Percentiles rank a stretch among this genome's conserved stretches.
Conservation (phyloP, 2,113 vertebrate genomes). For the Agapornis roseicollis region DNA sequence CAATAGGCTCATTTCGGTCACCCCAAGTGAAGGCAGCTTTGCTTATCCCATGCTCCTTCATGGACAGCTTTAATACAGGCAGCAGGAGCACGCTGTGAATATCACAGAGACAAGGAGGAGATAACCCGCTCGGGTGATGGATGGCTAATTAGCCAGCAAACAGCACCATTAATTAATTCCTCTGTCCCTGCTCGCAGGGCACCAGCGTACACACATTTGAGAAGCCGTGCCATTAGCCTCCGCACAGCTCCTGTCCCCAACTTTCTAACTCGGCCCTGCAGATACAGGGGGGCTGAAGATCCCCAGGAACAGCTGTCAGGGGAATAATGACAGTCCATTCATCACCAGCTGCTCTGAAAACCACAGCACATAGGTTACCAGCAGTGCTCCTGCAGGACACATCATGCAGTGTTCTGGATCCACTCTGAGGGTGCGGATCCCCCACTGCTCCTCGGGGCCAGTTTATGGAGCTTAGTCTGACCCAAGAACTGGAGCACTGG, state of each 20-base stretch:
- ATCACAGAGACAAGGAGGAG: background rate
- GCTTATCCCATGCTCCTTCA: background rate
- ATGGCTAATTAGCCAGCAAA: constrained; percentile 38
- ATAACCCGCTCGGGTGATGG: constrained; percentile 13
- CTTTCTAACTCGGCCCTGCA: background rate
- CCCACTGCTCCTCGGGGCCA: background rate
- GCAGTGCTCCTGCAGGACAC: rapidly evolving
- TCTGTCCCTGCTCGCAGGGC: background rate
- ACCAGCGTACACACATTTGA: background rate
- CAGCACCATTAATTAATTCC: constrained; percentile 19
- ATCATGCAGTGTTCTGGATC: background rate
- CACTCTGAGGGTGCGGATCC: rapidly evolving
- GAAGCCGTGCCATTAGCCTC: rapidly evolving
- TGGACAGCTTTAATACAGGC: background rate
- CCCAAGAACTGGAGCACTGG: background rate
- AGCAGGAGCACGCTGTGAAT: background rate
- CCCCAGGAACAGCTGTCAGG: background rate
- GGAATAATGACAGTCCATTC: background rate
- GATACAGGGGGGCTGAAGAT: background rate
- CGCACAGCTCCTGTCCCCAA: background rate
- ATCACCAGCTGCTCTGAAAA: background rate
- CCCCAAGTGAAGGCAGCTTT: background rate
- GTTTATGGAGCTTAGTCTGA: background rate
- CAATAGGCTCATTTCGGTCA: rapidly evolving
- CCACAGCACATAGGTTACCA: background rate